Conservation (phyloP, 2,113 vertebrate species). For the Hippocampus comes region DNA sequence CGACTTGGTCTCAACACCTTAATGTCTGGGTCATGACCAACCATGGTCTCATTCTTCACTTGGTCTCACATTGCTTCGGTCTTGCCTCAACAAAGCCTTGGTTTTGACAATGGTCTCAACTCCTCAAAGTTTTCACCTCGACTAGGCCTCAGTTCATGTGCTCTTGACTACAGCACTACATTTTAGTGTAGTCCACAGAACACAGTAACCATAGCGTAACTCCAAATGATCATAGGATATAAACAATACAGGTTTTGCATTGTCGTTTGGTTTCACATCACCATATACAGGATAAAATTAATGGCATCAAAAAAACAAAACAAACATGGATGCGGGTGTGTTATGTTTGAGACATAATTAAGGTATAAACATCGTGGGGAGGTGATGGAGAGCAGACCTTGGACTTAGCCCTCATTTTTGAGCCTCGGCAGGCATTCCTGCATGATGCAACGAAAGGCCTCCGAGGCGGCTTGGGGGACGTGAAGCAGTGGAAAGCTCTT, state of each 20-base stretch:
- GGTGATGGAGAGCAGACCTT: constrained; percentile 61
- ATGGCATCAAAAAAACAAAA: not conserved
- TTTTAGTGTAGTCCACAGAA: not conserved
- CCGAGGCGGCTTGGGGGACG: constrained; percentile 37
- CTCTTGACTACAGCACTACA: not conserved
- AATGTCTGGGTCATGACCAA: not conserved
- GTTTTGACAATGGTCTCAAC: not conserved
- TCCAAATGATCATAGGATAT: constrained; percentile 29
- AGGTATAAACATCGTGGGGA: constrained; percentile 61
- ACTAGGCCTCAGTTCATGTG: not conserved
- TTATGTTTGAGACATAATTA: constrained; percentile 44
- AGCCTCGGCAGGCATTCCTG: constrained; percentile 48
- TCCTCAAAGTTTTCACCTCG: not conserved
- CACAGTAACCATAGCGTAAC: not conserved
- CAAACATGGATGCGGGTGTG: constrained; percentile 11
- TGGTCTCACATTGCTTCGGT: not conserved
- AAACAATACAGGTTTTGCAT: constrained; percentile 46
- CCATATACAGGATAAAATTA: constrained; percentile 37
- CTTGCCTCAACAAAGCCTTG: not conserved
- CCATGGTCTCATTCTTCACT: not conserved
- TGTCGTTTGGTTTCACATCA: constrained; percentile 48
- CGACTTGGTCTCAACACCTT: not conserved
- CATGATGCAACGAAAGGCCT: constrained; percentile 56
- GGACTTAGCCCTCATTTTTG: constrained; percentile 46
- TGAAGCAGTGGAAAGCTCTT: constrained; percentile 55